These are phyloP conservation scores for Paralvinella palmiformis DNA, from an alignment of 1,140 invertebrate species.

Conservation along the genomic window DNA sequence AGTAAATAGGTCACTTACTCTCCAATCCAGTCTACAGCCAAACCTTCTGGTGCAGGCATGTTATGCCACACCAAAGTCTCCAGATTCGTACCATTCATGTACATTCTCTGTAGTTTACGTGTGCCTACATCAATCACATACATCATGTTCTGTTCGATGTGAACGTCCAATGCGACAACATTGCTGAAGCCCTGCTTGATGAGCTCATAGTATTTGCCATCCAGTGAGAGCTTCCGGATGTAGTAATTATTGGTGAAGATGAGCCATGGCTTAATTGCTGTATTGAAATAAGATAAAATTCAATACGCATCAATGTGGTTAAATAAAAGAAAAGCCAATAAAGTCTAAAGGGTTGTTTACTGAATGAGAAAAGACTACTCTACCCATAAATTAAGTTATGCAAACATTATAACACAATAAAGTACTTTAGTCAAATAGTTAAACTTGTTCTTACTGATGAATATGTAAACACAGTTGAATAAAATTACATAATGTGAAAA, in stretches of 20 bases:
- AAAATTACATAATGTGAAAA: too few relatives aligned
- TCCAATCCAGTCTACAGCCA: conserved; percentile 93
- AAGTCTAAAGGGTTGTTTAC: too few relatives aligned
- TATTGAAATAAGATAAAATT: too few relatives aligned
- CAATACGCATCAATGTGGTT: too few relatives aligned
- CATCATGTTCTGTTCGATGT: conserved; percentile 72
- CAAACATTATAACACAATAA: too few relatives aligned
- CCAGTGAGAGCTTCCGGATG: conserved; percentile 87
- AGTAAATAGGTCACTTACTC: conserved; percentile 37
- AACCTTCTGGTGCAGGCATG: conserved; percentile 88
- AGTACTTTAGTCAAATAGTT: too few relatives aligned
- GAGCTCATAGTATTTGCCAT: conserved; percentile 76
- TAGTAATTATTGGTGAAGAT: conserved; percentile 98
- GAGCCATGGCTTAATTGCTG: conserved; percentile 74
- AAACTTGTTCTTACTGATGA: too few relatives aligned
- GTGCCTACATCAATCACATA: conserved; percentile 90
- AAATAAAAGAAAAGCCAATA: too few relatives aligned
- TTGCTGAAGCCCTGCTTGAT: conserved; percentile 93
- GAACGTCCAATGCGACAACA: conserved; percentile 92
- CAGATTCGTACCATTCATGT: conserved; percentile 48
- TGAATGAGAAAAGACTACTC: too few relatives aligned
- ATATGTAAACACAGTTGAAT: too few relatives aligned
- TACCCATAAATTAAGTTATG: too few relatives aligned
- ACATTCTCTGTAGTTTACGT: conserved; percentile 72
- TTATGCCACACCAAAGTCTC: conserved; percentile 88